Evolutionary conservation across 1,140 invertebrate genomes (phyloP).

Genomic region (Drosophila bifasciata): DNA sequence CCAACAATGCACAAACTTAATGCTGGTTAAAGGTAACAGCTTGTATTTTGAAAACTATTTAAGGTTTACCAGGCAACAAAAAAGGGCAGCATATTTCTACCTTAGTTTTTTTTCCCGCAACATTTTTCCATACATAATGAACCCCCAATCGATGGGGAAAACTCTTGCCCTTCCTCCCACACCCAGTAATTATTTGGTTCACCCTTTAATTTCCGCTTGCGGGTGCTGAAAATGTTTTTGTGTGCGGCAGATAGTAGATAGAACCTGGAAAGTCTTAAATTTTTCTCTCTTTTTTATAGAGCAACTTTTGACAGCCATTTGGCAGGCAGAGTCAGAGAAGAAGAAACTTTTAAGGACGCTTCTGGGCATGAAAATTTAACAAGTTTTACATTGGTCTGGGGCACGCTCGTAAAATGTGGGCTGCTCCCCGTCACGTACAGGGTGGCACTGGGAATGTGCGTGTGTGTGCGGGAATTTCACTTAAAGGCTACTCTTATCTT

Average conservation of each 20-base stretch:
- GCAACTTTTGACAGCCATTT: constrained; percentile 49
- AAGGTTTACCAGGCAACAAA: too few relatives aligned
- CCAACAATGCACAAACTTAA: too few relatives aligned
- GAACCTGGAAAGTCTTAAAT: constrained; percentile 11
- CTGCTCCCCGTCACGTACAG: constrained; percentile 65
- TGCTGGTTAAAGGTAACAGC: too few relatives aligned
- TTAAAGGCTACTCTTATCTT: constrained; percentile 41
- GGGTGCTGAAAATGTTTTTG: constrained; percentile 32
- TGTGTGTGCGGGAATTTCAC: constrained; percentile 26
- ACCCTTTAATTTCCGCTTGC: constrained; percentile 1
- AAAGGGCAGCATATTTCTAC: too few relatives aligned
- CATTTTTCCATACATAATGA: too few relatives aligned
- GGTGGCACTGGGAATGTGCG: constrained; percentile 23
- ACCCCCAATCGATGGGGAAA: constrained; percentile 19
- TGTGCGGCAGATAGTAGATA: constrained; percentile 15
- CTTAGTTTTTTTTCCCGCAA: too few relatives aligned
- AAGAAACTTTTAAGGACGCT: constrained; percentile 33
- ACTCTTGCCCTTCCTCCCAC: not conserved
- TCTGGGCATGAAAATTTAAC: constrained; percentile 43
- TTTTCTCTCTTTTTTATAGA: not conserved
- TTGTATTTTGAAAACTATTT: too few relatives aligned
- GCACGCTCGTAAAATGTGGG: constrained; percentile 30
- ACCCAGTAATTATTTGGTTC: not conserved
- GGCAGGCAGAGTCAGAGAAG: constrained; percentile 47
- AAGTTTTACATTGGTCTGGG: constrained; percentile 27